phyloP scores from a whole-genome alignment of 2,113 vertebrate species.

The western clawed frog (Xenopus tropicalis) region DNA sequence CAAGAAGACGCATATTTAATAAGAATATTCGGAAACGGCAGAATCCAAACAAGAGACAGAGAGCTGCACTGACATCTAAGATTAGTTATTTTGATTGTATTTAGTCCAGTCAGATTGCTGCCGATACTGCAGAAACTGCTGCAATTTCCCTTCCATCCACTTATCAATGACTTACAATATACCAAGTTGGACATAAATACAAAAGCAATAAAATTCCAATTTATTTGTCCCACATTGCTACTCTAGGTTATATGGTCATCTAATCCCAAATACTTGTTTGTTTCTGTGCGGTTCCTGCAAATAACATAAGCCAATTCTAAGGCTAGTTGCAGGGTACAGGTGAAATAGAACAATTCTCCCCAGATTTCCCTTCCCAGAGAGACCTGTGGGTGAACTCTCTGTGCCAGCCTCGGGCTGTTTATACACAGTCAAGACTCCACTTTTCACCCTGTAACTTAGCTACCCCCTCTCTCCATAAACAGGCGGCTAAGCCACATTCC shows the following conservation, averaged over 20 bases:
- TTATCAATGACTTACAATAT: no score
- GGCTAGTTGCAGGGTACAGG: constrained; percentile 56
- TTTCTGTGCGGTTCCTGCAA: no score
- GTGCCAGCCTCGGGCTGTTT: constrained; percentile 73
- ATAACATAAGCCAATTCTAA: no score
- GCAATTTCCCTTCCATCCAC: no score
- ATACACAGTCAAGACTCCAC: constrained; percentile 62
- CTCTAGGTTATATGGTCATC: no score
- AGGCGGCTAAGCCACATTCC: constrained; percentile 26
- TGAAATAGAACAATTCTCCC: constrained; percentile 64
- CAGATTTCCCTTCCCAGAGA: constrained; percentile 38
- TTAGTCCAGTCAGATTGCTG: neutral
- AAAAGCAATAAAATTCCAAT: no score
- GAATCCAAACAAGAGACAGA: constrained; percentile 8
- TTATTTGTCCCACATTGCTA: no score
- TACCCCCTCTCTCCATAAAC: constrained; percentile 51
- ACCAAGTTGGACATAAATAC: no score
- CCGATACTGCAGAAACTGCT: no score
- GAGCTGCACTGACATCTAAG: neutral
- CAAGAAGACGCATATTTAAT: neutral
- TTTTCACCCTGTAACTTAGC: constrained; percentile 62
- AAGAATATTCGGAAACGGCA: constrained; percentile 30
- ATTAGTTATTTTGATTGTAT: neutral
- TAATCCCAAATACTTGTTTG: no score
- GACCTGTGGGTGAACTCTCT: constrained; percentile 79